Conservation (phyloP, 2,888 invertebrate genomes). For the Acleris cristana region DNA sequence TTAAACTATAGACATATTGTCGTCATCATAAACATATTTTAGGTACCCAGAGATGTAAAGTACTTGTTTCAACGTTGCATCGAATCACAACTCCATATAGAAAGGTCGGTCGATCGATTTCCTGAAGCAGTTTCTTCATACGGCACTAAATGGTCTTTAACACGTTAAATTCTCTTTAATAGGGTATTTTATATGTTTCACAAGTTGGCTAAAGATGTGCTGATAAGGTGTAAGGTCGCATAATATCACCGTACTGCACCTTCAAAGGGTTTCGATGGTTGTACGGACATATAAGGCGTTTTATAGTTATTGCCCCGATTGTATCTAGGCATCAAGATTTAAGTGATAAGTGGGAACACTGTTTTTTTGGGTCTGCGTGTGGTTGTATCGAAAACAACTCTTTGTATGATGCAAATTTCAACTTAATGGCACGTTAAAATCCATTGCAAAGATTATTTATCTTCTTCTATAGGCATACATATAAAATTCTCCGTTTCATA, state of each 20-base stretch:
- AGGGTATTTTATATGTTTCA: slow-evolving; percentile 26
- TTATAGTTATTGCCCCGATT: slow-evolving; percentile 26
- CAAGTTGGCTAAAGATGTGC: slow-evolving; percentile 14
- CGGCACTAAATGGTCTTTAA: background rate
- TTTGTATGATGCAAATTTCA: background rate
- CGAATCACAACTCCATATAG: no score
- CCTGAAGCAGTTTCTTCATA: background rate
- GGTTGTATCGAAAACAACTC: background rate
- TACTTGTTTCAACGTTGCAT: no score
- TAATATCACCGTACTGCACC: slow-evolving; percentile 21
- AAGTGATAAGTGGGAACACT: slow-evolving; percentile 6
- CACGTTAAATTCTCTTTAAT: slow-evolving; percentile 24
- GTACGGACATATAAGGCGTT: slow-evolving; percentile 10
- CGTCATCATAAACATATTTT: no score
- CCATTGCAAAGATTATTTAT: no score
- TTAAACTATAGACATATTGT: no score
- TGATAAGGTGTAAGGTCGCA: slow-evolving; percentile 30
- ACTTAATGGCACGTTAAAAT: no score
- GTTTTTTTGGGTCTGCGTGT: background rate
- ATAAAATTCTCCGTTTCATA: no score
- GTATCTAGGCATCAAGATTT: slow-evolving; percentile 20
- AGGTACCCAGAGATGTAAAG: no score
- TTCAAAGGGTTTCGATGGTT: slow-evolving; percentile 1
- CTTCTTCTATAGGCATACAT: no score
- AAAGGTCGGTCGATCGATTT: background rate